Base-by-base conservation (phyloP, 2,113 vertebrate genomes). In the Gnathonemus longibarbis region DNA sequence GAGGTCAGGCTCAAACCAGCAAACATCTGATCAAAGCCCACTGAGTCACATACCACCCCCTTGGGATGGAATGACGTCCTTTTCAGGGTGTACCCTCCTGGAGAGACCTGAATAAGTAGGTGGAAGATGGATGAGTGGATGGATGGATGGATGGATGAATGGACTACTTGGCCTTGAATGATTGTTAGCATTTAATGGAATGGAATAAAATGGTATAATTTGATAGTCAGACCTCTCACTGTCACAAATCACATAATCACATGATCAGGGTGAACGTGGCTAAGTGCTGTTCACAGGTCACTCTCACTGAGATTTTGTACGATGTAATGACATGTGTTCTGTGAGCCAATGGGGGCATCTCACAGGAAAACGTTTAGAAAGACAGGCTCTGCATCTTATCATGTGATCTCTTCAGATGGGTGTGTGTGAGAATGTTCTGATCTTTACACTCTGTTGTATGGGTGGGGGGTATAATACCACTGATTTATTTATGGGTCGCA, bases 261-360 rank as follows among this genome's bases (percentile, higher is more conserved):
- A 56, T 42, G 53, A 62, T 62, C 17, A 35, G 39, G 35, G 56
- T 46, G 56, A 42, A 27, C 31, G 8, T 42, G 31, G 17, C 42
- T 27, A 46, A 88, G 62, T 27, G 17, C 35, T 58, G 17, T 21
- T 24, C 62, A 10, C 48, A 31, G 56, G 9, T 48, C 19, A 35
- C 50, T 6, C 11, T 80, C 8, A n/a, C 46, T 49, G 56, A 35
- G 58, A 35, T 48, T 46, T 66, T 66, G 21, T 11, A 50, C 27
- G 24, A 49, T 11, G 19, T 62, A 48, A 27, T 35, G 84, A 4
- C 49, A 90, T 70, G n/a, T 5, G 8, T 85, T 77, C 19, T 48
- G 66, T 56, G 49, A 66, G 90, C 89, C 88, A 90, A 90, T 86
- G 89, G 89, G 62, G 24, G 1, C 19, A 4, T n/a, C 42, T n/a